Percentiles rank a stretch among this genome's conserved stretches.
phyloP scores from a whole-genome alignment of 2,113 vertebrate species.

The Alligator mississippiensis region DNA sequence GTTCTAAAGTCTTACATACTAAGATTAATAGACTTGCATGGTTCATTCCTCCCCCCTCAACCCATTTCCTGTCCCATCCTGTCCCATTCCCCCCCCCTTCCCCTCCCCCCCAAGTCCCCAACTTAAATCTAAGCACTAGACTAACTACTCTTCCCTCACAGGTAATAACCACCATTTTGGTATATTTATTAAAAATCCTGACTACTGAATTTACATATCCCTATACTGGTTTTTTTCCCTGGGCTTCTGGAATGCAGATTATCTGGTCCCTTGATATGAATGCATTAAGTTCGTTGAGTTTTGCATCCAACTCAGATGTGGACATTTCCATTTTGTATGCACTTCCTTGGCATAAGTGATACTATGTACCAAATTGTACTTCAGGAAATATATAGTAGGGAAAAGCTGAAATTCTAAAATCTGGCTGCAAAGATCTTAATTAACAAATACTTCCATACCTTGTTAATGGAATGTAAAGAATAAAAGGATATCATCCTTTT shows the following conservation, averaged over 20 bases:
- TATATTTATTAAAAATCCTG: too few relatives aligned
- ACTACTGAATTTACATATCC: rapidly evolving
- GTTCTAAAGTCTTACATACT: rapidly evolving
- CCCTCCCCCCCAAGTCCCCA: too few relatives aligned
- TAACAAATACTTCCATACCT: neutral
- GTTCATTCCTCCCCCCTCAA: neutral
- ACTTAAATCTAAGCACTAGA: neutral
- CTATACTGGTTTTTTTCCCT: rapidly evolving
- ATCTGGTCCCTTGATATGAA: rapidly evolving
- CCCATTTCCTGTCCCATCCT: neutral
- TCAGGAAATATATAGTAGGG: neutral
- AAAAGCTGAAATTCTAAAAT: neutral
- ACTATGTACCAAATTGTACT: neutral
- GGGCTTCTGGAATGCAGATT: neutral
- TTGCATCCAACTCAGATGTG: rapidly evolving
- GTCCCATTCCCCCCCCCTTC: too few relatives aligned
- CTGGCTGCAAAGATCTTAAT: neutral
- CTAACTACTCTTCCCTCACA: neutral
- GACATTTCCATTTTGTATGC: neutral
- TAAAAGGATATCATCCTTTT: neutral
- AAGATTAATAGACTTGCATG: neutral
- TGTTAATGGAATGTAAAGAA: neutral
- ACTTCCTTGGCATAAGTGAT: neutral
- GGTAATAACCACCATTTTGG: neutral
- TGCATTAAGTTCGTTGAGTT: neutral